These are phyloP conservation scores for Phaethornis superciliosus DNA, from an alignment of 2,113 vertebrate species.

Conservation along the genomic window DNA sequence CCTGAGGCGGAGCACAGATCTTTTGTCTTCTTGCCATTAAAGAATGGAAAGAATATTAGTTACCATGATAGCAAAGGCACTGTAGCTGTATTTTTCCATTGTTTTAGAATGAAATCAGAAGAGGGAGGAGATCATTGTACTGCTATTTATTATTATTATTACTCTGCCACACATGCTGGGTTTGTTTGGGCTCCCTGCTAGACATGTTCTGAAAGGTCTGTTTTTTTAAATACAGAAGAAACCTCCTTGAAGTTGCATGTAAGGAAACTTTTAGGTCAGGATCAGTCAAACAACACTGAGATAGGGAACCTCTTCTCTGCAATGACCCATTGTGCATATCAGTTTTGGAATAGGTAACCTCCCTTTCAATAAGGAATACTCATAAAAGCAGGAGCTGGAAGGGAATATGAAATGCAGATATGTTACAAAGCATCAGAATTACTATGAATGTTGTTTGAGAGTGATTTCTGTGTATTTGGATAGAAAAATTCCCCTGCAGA, in stretches of 20 bases:
- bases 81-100: background rate
- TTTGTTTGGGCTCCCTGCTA: background rate
- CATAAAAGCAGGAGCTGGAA: background rate
- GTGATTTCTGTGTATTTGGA: background rate
- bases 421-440: background rate
- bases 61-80: background rate
- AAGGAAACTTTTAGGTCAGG: background rate
- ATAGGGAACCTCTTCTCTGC: background rate
- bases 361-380: background rate
- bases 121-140: background rate
- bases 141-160: background rate
- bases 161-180: background rate
- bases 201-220: background rate
- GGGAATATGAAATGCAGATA: background rate
- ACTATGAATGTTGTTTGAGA: background rate
- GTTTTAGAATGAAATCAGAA: background rate
- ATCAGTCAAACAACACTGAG: accelerated
- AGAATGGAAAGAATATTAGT: background rate
- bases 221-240: background rate
- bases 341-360: background rate
- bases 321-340: background rate
- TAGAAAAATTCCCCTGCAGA: background rate
- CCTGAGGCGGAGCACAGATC: background rate
- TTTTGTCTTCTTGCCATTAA: background rate
- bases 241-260: background rate